These are phyloP conservation scores for Mercenaria mercenaria DNA, from an alignment of 1,140 invertebrate genomes.

Conservation along the genomic window DNA sequence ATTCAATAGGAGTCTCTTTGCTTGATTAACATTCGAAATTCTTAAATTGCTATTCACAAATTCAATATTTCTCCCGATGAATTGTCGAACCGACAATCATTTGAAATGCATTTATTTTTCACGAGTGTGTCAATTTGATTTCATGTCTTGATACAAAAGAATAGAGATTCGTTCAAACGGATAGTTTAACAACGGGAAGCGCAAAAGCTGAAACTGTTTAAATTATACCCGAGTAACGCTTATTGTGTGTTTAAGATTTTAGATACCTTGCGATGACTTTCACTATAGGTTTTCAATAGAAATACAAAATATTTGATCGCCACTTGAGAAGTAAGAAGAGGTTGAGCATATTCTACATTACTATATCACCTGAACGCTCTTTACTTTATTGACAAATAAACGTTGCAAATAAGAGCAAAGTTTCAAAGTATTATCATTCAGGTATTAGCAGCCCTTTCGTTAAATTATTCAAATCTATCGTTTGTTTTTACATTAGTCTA, in stretches of 20 bases:
- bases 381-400: too few relatives aligned
- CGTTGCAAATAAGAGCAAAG: too few relatives aligned
- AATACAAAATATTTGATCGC: background rate
- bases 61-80: slow-evolving; percentile 46
- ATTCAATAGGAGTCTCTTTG: background rate
- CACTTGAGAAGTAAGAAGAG: background rate
- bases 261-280: background rate
- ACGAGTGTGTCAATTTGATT: slow-evolving; percentile 59
- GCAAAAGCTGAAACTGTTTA: slow-evolving; percentile 16
- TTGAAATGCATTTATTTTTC: slow-evolving; percentile 59
- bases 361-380: too few relatives aligned
- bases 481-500: too few relatives aligned
- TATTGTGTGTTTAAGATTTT: slow-evolving; percentile 19
- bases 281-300: background rate
- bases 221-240: background rate
- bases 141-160: slow-evolving; percentile 50
- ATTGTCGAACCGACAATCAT: slow-evolving; percentile 49
- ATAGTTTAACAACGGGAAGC: slow-evolving; percentile 20
- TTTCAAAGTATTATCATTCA: too few relatives aligned
- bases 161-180: slow-evolving; percentile 35
- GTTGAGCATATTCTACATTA: too few relatives aligned
- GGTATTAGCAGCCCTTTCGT: too few relatives aligned
- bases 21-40: slow-evolving; percentile 55
- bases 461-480: too few relatives aligned
- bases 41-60: slow-evolving; percentile 60